phyloP scores from a whole-genome alignment of 2,113 vertebrate species.

The Helogale parvula region DNA sequence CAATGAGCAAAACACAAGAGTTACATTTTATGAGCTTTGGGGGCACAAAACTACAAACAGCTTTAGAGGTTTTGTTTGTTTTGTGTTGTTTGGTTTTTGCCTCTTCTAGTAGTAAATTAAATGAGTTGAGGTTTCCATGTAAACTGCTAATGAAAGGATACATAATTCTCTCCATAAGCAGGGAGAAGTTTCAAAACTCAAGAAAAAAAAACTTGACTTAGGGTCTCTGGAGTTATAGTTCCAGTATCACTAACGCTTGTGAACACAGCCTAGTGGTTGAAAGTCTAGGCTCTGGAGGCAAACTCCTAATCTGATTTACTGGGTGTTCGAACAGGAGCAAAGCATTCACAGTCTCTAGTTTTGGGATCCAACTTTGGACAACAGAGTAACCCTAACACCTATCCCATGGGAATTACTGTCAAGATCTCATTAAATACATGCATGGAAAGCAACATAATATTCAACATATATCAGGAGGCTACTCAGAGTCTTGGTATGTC shows the following conservation, averaged over 20 bases:
- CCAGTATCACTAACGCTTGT: neutral
- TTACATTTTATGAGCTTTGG: slow-evolving; percentile 53
- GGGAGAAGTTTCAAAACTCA: slow-evolving; percentile 41
- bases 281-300: neutral
- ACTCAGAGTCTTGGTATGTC: neutral
- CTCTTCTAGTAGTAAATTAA: slow-evolving; percentile 53
- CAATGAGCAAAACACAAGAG: slow-evolving; percentile 63
- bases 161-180: slow-evolving; percentile 7
- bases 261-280: neutral
- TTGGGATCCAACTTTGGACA: neutral
- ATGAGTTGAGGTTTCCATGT: slow-evolving; percentile 59
- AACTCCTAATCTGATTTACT: neutral
- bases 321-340: neutral
- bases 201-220: neutral
- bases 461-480: neutral
- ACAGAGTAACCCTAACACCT: neutral
- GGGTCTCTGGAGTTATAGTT: neutral
- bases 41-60: slow-evolving; percentile 61
- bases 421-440: neutral
- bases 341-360: neutral
- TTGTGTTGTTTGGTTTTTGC: slow-evolving; percentile 18
- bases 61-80: neutral
- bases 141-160: slow-evolving; percentile 66
- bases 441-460: neutral
- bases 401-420: neutral